Conservation (phyloP, 2,888 invertebrate species). For the Xestia xanthographa region DNA sequence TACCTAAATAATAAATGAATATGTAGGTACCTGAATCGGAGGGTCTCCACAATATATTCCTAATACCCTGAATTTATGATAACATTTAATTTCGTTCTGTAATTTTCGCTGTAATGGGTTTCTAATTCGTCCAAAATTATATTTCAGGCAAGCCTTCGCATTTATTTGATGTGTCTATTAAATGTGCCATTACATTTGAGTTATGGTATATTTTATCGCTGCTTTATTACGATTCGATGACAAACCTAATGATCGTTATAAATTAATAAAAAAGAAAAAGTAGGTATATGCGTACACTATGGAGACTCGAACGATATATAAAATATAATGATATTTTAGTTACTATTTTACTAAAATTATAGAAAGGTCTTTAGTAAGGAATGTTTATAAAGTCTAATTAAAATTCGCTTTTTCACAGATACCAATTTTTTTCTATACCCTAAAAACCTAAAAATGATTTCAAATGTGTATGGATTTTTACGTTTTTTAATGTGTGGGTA, state of each 20-base stretch:
- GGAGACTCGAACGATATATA: no score
- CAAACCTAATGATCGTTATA: constrained; percentile 9
- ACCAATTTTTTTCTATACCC: no score
- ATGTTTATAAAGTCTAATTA: no score
- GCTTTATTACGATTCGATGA: constrained; percentile 35
- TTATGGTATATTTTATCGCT: constrained; percentile 35
- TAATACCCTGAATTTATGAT: background rate
- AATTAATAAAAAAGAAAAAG: constrained; percentile 8
- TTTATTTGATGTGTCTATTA: constrained; percentile 34
- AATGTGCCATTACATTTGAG: constrained; percentile 45
- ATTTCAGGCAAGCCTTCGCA: constrained; percentile 14
- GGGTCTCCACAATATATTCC: background rate
- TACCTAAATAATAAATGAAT: background rate
- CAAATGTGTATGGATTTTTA: no score
- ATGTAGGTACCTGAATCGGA: background rate
- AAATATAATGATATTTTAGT: no score
- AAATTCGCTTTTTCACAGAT: no score
- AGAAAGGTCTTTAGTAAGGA: no score
- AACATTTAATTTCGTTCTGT: constrained; percentile 14
- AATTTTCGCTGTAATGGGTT: constrained; percentile 42
- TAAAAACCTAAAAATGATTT: no score
- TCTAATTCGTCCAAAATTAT: constrained; percentile 43
- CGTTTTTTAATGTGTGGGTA: no score
- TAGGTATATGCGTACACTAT: no score
- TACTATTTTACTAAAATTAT: no score